phyloP scores from a whole-genome alignment of 2,888 invertebrate genomes.

The Marasmarcha lunaedactyla region DNA sequence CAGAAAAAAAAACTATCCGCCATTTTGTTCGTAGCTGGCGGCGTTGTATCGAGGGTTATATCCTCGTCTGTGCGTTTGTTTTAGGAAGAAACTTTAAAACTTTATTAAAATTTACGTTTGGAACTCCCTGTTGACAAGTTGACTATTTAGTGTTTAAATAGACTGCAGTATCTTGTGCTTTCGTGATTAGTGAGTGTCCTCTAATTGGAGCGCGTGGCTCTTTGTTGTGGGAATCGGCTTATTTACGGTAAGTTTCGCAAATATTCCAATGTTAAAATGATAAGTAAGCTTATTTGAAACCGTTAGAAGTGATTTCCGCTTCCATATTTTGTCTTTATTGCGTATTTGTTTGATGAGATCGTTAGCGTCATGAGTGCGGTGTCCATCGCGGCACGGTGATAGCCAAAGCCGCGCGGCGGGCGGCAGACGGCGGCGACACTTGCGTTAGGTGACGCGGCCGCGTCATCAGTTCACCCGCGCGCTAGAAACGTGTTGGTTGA shows the following conservation, averaged over 20 bases:
- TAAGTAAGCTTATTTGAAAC: not conserved
- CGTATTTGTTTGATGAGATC: slow-evolving; percentile 25
- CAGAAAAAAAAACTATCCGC: slow-evolving; percentile 34
- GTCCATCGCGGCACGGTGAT: slow-evolving; percentile 29
- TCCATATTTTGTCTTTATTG: too few species aligned
- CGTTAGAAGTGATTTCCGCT: not conserved
- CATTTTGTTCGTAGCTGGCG: slow-evolving; percentile 71
- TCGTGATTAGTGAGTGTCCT: slow-evolving; percentile 66
- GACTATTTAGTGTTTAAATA: slow-evolving; percentile 44
- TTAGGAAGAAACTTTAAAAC: slow-evolving; percentile 53
- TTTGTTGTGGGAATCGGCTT: slow-evolving; percentile 67
- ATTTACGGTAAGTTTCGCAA: slow-evolving; percentile 56
- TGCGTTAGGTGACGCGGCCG: slow-evolving; percentile 48
- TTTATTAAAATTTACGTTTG: slow-evolving; percentile 40
- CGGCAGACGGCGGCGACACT: slow-evolving; percentile 30
- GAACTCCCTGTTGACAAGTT: slow-evolving; percentile 39
- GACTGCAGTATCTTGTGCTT: slow-evolving; percentile 48
- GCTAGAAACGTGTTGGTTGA: slow-evolving; percentile 41
- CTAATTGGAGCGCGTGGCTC: slow-evolving; percentile 66
- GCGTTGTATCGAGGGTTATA: slow-evolving; percentile 53
- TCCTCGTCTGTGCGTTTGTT: slow-evolving; percentile 57
- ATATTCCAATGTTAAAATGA: slow-evolving; percentile 11
- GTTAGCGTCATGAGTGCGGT: slow-evolving; percentile 51
- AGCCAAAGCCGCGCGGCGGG: slow-evolving; percentile 20
- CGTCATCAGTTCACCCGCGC: slow-evolving; percentile 42